phyloP scores from a whole-genome alignment of 2,113 vertebrate genomes.

The Leucopsar rothschildi region DNA sequence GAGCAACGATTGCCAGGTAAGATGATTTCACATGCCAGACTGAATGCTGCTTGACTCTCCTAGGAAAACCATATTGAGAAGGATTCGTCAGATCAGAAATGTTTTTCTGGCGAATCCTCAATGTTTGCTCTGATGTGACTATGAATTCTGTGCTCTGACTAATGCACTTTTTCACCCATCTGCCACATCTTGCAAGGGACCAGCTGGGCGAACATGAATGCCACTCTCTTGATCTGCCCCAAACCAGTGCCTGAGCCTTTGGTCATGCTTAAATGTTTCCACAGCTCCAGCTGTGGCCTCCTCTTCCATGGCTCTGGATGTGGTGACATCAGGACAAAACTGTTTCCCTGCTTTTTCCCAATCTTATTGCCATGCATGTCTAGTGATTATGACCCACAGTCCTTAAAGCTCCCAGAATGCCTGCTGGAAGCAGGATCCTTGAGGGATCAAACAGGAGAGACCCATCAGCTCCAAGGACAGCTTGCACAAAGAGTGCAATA shows the following conservation, averaged over 20 bases:
- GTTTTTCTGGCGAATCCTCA: neutral
- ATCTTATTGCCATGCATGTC: neutral
- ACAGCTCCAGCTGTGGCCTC: neutral
- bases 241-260: neutral
- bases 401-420: neutral
- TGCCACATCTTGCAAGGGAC: neutral
- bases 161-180: neutral
- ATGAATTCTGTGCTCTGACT: neutral
- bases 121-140: neutral
- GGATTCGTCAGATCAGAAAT: constrained; percentile 1
- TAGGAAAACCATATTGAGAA: neutral
- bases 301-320: neutral
- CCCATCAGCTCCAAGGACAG: neutral
- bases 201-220: neutral
- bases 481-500: neutral
- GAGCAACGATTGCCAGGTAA: neutral
- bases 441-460: neutral
- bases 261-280: neutral
- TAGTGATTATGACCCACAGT: neutral
- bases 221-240: neutral
- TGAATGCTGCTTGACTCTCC: neutral
- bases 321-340: neutral
- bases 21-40: neutral
- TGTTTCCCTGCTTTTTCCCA: neutral
- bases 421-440: neutral